Evolutionary conservation across 1,140 invertebrate species (phyloP), one percentile per base, ranked within the genome.

Genomic region (Drosophila eugracilis): DNA sequence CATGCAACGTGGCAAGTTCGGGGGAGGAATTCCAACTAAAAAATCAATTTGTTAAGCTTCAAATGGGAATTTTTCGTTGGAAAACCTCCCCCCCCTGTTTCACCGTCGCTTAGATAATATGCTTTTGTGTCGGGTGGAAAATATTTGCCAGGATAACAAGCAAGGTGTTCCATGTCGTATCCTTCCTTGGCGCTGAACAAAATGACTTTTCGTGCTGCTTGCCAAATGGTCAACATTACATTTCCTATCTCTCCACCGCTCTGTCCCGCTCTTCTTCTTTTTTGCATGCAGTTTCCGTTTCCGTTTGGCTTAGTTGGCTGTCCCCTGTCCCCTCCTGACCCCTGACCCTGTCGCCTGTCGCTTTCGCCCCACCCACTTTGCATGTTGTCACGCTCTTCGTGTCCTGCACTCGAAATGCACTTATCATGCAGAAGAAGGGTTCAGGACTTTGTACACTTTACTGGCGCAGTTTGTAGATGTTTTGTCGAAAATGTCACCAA

Each of bases 401-500:
- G 81, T 85, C 58, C 81, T 85, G 80, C 80, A 81, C 81, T 86
- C 75, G 60, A 81, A 67, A 67, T 81, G 81, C 78, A 86, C 83
- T 86, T 88, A 88, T 88, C 78, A 58, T 58, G 67, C 66, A 48
- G 44, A 34, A 42, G 72, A 37, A 44, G 19, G 19, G 30, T 12
- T 12, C 32, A n/a, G 57, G 63, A 63, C 48, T 55, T 76, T 77
- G 71, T 73, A 39, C 60, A 30, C 36, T 52, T 30, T 22, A 17
- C 34, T 45, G 60, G 42, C 59, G 62, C 83, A 78, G 62, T 86
- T 86, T 86, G 81, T 81, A 86, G 73, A 54, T 80, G 81, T 77
- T 85, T 86, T 86, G 81, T 86, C 81, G 83, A 86, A 86, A 86
- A 86, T 88, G 83, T 86, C 83, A 86, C 77, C 77, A 77, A 77